phyloP scores from a whole-genome alignment of 2,797 vertebrate genomes.

The Sebastes iracundus region DNA sequence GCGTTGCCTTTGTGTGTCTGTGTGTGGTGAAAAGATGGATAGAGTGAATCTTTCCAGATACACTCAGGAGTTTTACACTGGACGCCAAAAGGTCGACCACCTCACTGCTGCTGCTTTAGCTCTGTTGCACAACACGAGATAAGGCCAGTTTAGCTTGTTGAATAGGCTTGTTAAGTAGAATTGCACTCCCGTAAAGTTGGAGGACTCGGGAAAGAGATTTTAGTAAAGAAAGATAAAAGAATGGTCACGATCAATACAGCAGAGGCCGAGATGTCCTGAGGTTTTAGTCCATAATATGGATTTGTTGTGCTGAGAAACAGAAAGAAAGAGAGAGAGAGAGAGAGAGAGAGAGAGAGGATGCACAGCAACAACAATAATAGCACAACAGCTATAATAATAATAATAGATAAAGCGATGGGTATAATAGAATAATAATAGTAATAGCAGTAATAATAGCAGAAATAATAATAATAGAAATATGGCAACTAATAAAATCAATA shows the following conservation, averaged over 20 bases:
- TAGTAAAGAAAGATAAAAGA: neutral
- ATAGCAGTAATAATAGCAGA: no score
- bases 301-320: neutral
- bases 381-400: no score
- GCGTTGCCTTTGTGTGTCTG: conserved; percentile 44
- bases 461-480: no score
- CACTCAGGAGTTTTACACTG: conserved; percentile 1
- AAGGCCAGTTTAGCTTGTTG: neutral
- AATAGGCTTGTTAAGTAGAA: neutral
- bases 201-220: neutral
- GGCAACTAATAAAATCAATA: no score
- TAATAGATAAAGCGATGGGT: no score
- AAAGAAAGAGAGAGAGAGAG: no score
- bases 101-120: conserved; percentile 18
- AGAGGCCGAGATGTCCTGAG: neutral
- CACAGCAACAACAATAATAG: no score
- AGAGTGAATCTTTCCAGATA: conserved; percentile 22
- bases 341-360: no score
- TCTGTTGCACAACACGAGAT: conserved; percentile 35
- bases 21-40: conserved; percentile 13
- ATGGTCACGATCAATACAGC: neutral
- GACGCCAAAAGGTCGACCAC: conserved; percentile 6
- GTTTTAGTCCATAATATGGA: neutral
- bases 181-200: neutral
- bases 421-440: no score